A percentile compares a stretch with the other conserved stretches of the same genome.
phyloP scores from a whole-genome alignment of 2,888 invertebrate genomes.

The Eurois occulta region DNA sequence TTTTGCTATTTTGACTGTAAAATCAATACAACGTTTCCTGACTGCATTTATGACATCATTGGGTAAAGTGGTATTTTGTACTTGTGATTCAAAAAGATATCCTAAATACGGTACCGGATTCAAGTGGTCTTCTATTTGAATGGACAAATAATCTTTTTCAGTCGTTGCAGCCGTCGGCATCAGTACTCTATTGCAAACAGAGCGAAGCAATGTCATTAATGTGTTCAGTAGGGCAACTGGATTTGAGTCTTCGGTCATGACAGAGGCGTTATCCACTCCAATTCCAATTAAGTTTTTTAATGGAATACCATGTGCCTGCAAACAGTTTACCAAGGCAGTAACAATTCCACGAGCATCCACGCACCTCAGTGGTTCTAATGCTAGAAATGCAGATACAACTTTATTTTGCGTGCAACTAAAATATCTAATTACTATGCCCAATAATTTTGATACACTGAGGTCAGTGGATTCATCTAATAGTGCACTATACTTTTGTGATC shows the following conservation, averaged over 20 bases:
- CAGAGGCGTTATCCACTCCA: conserved; percentile 3
- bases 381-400: conserved; percentile 9
- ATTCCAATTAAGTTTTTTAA: conserved; percentile 2
- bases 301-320: background rate
- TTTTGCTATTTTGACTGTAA: background rate
- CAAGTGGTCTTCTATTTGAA: conserved; percentile 45
- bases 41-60: conserved; percentile 2
- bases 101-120: conserved; percentile 54
- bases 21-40: conserved; percentile 1
- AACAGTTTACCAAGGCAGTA: conserved; percentile 4
- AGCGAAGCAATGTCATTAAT: conserved; percentile 4
- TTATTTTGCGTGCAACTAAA: conserved; percentile 1
- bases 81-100: conserved; percentile 56
- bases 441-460: too few relatives aligned
- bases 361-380: conserved; percentile 5
- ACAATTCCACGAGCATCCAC: conserved; percentile 3
- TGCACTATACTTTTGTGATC: too few relatives aligned
- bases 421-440: conserved; percentile 2
- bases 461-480: too few relatives aligned
- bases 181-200: conserved; percentile 32
- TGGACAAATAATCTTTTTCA: conserved; percentile 53
- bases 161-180: conserved; percentile 52
- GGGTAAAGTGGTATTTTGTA: conserved; percentile 2
- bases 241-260: conserved; percentile 5
- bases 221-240: conserved; percentile 1